phyloP scores from a whole-genome alignment of 1,140 invertebrate species.

The Drosophila quadrilineata region DNA sequence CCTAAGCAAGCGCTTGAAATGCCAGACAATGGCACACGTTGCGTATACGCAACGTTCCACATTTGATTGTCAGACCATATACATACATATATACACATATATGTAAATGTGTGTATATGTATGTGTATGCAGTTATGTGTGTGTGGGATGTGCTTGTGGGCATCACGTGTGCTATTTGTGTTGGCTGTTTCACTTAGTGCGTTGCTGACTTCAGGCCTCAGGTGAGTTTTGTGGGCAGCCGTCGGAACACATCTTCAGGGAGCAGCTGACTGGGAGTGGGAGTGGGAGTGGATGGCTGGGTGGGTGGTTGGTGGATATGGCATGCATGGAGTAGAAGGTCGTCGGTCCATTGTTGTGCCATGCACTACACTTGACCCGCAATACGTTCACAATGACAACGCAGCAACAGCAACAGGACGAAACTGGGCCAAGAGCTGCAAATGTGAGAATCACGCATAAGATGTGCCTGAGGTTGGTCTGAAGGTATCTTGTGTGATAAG shows the following conservation, averaged over 20 bases:
- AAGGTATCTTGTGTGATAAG: background rate
- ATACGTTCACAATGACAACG: constrained; percentile 50
- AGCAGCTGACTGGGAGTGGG: constrained; percentile 3
- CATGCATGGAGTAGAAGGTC: background rate
- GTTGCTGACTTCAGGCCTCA: constrained; percentile 47
- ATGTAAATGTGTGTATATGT: background rate
- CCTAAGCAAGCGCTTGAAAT: constrained; percentile 11
- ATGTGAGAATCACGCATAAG: constrained; percentile 13
- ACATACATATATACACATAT: background rate
- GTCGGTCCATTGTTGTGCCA: constrained; percentile 61
- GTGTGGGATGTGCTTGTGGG: constrained; percentile 15
- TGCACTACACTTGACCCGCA: constrained; percentile 64
- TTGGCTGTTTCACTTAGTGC: constrained; percentile 70
- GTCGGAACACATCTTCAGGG: too few relatives aligned
- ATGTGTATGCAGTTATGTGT: background rate
- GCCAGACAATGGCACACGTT: constrained; percentile 52
- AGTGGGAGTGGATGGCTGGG: too few relatives aligned
- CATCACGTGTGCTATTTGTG: constrained; percentile 64
- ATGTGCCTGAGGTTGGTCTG: background rate
- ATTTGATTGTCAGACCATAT: constrained; percentile 57
- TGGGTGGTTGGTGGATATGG: background rate
- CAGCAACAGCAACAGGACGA: background rate
- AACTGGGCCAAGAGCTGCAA: constrained; percentile 18
- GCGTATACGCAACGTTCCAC: constrained; percentile 72
- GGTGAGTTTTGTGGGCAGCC: constrained; percentile 24